These are phyloP conservation scores for Sebastes nivosus DNA, from an alignment of 2,797 vertebrate species.

Conservation along the genomic window DNA sequence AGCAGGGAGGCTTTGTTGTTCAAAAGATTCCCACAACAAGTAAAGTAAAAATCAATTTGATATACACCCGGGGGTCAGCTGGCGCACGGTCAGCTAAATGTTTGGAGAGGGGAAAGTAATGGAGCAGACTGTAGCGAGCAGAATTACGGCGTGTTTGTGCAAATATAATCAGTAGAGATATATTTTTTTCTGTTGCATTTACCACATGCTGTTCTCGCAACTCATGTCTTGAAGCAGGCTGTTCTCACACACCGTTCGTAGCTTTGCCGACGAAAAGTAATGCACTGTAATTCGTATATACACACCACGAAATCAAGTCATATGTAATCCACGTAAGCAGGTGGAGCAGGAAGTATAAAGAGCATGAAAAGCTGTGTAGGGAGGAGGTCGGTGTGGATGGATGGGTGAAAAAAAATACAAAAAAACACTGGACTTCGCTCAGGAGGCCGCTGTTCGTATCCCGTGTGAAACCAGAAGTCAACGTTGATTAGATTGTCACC, in stretches of 20 bases:
- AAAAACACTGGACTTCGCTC: too few relatives aligned
- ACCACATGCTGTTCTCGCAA: neutral
- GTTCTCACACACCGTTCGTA: too few relatives aligned
- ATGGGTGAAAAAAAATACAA: too few relatives aligned
- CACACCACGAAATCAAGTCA: too few relatives aligned
- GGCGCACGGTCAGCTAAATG: neutral
- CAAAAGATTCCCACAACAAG: conserved; percentile 26
- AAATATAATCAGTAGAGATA: neutral
- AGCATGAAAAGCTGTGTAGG: too few relatives aligned
- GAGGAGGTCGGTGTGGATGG: too few relatives aligned
- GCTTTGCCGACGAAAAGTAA: neutral
- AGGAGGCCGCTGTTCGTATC: too few relatives aligned
- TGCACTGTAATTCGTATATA: neutral
- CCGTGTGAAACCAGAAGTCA: too few relatives aligned
- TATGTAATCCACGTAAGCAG: too few relatives aligned
- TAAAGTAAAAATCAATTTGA: conserved; percentile 50
- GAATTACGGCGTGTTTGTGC: neutral
- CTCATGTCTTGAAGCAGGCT: neutral
- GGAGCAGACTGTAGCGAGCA: neutral
- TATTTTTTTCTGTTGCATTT: neutral
- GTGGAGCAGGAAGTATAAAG: too few relatives aligned
- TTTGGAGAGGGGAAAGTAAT: neutral
- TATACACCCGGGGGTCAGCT: conserved; percentile 11
- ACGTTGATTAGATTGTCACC: too few relatives aligned
- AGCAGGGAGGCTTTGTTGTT: conserved; percentile 27